Evolutionary conservation across 2,797 vertebrate species (phyloP), one percentile per base, ranked within the genome.

Genomic region (Melanotaenia boesemani): DNA sequence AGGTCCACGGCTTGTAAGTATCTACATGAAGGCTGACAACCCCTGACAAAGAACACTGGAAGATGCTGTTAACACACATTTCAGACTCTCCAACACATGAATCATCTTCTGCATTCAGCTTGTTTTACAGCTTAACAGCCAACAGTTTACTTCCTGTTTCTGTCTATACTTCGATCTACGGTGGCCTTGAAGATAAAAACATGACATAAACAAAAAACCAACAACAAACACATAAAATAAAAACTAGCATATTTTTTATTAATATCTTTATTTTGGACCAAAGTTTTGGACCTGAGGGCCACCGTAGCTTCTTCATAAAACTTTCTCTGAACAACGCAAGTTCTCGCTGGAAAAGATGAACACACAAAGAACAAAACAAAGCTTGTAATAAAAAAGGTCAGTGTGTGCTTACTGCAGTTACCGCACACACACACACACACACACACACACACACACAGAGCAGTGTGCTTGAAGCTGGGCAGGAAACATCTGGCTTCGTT

Each of bases 401-500:
- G 63, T 56, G 76, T 74, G 44, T 70, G 70, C 72, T 76, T 61
- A 52, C 50, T 28, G 34, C 72, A 60, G 62, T 64, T 44, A 44
- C 41, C 16, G 18, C 16, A 7, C 18, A 20, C 44, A 1, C 41
- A 44, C 41, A 3, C 12, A 15, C 28, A 52, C 74, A 70, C 60
- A 70, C 70, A 77, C 61, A 62, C 39, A 22, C 52, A 63, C 34
- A 18, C 34, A 68, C 44, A 46, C 16, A 7, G 5, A 46, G 16
- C 16, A 46, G 44, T 20, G 44, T 46, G 44, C 18, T 20, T 46
- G 16, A 46, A 46, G 44, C 18, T 5, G 15, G 15, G 70, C 76
- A 87, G 81, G 78, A 88, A 86, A 88, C 88, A 90, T 89, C 86
- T 90, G 89, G 82, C 71, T 89, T 74, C 52, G 12, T 76, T 91